These are phyloP conservation scores for Chorisops tibialis DNA, from an alignment of 2,888 invertebrate genomes.

Conservation along the genomic window DNA sequence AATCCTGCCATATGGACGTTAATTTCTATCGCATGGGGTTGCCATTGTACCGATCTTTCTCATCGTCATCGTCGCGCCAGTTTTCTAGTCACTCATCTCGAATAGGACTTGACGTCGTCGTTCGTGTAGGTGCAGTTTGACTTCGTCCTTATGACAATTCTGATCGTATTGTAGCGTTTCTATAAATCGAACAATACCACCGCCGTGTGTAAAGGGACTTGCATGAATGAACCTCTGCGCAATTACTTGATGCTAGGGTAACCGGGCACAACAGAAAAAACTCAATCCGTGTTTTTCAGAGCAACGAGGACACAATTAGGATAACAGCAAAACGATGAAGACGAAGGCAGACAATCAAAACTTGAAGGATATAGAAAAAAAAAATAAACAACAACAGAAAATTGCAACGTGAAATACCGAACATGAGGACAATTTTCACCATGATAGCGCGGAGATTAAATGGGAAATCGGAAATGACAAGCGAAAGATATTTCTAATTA, in stretches of 20 bases:
- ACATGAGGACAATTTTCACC: background rate
- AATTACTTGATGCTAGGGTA: too few relatives aligned
- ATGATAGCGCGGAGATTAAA: constrained; percentile 13
- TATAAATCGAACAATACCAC: constrained; percentile 13
- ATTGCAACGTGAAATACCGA: constrained; percentile 5
- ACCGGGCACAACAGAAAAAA: too few relatives aligned
- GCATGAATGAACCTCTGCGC: constrained; percentile 8
- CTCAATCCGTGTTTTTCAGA: background rate
- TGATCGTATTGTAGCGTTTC: constrained; percentile 5
- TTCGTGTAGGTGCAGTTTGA: constrained; percentile 13
- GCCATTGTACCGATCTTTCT: constrained; percentile 19
- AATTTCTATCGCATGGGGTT: constrained; percentile 36
- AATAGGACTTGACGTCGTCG: constrained; percentile 25
- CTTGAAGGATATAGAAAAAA: background rate
- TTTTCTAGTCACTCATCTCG: constrained; percentile 27
- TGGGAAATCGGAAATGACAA: constrained; percentile 29
- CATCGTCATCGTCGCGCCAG: constrained; percentile 12
- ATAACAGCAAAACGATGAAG: background rate
- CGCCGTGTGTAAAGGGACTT: background rate
- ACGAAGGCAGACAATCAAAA: constrained; percentile 9
- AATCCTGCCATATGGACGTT: constrained; percentile 52
- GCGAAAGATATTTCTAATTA: constrained; percentile 32
- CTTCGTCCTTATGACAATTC: constrained; percentile 19
- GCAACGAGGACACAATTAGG: constrained; percentile 18
- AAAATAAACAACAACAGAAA: too few relatives aligned